Base-by-base conservation (phyloP, 1,140 invertebrate species). In the Hyles vespertilio region DNA sequence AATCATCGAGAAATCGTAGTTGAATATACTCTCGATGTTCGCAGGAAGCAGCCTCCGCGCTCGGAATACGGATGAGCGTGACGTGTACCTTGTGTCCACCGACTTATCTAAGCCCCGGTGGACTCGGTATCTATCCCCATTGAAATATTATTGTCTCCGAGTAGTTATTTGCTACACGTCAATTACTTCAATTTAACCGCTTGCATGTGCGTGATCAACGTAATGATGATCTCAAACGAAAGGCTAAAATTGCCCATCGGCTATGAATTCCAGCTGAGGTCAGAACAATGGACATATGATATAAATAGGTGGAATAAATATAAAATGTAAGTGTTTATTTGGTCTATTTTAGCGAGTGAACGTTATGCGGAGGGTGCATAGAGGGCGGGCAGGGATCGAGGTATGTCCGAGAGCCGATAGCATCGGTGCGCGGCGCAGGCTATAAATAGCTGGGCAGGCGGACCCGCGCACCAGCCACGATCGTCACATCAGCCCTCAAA, bases 291-390 rank as follows among this genome's bases (percentile, higher is more conserved):
- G 81, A 79, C 76, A 81, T 72, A 72, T 75, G 72, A 77, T 84
- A 85, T 83, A 83, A 81, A 85, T 85, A 84, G 75, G 72, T 77
- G 69, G 75, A 75, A 77, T 82, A 78, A 85, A 85, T 80, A 79
- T 80, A 85, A 80, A 80, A 74, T 75, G 65, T 70, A 55, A 56
- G 64, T 76, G 77, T 81, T 83, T 79, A 68, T 81, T 84, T 85
- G 75, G 77, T 85, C 82, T 83, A 81, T 88, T 87, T 87, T 79
- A 86, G 73, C 77, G 76, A 71, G 61, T 74, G 74, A 77, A 75
- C 73, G 79, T 75, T 83, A 79, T 80, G 76, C 72, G 75, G 79
- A 74, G 80, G 85, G 76, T 84, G 84, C 74, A 78, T 72, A 71
- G 77, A 79, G 74, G 79, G 84, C 80, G 81, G 76, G 84, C 70